These are phyloP conservation scores for Xiphorhynchus erythropygius DNA, from an alignment of 2,797 vertebrate genomes.

Conservation along the genomic window DNA sequence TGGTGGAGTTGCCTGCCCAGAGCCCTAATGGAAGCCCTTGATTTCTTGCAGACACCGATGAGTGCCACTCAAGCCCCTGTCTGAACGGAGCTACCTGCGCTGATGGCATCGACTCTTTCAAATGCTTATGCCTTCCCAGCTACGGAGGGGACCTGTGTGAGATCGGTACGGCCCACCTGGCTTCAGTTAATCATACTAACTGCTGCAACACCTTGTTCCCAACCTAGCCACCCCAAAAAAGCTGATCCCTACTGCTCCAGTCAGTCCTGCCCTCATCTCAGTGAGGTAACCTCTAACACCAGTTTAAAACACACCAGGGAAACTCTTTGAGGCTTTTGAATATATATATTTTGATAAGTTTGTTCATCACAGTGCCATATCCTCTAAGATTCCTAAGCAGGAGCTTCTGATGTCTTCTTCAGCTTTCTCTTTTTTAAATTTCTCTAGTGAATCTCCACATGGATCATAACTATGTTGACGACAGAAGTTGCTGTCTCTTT, in stretches of 20 bases:
- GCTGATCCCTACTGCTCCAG: background rate
- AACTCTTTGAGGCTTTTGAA: background rate
- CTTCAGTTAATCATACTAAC: slow-evolving; percentile 94
- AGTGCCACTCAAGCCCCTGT: slow-evolving; percentile 95
- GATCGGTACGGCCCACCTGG: slow-evolving; percentile 90
- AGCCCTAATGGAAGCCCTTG: slow-evolving; percentile 87
- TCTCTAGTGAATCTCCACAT: background rate
- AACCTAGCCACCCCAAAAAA: slow-evolving; percentile 3
- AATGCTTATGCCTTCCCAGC: slow-evolving; percentile 99
- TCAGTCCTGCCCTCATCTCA: background rate
- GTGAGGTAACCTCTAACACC: slow-evolving; percentile 57
- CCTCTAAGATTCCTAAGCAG: background rate
- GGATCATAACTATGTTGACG: background rate
- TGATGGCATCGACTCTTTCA: slow-evolving; percentile 92
- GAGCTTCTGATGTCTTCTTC: background rate
- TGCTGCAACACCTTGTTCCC: slow-evolving; percentile 34
- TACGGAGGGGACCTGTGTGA: slow-evolving; percentile 96
- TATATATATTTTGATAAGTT: background rate
- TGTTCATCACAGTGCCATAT: background rate
- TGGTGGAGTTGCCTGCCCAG: slow-evolving; percentile 67
- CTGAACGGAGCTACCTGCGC: slow-evolving; percentile 97
- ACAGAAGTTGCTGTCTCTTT: background rate
- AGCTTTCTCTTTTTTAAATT: background rate
- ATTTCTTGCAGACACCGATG: slow-evolving; percentile 97
- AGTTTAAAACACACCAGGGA: background rate